Base-by-base conservation (phyloP, 2,797 vertebrate genomes). In the Poecilia gillii region DNA sequence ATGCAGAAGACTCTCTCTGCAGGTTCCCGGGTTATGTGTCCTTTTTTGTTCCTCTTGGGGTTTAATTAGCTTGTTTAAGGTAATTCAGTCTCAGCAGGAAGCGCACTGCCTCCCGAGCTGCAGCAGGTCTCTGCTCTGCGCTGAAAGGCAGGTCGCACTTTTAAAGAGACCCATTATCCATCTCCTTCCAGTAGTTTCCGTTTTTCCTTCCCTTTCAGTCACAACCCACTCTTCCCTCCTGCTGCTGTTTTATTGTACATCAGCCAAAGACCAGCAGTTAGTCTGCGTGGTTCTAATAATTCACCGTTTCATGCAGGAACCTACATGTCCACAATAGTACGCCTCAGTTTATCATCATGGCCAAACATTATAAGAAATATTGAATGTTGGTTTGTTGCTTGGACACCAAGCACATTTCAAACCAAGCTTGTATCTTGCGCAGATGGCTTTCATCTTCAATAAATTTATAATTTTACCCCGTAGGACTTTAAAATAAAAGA, bases 31-130 rank as follows among this genome's bases (percentile, higher is more conserved):
- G 83, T 59, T 68, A 62, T 39, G 36, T 83, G 75, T 62, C 80
- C 79, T 88, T 91, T 84, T 91, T 91, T 90, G 75, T 84, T 79
- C 80, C 85, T 45, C 73, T 55, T 82, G 88, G 64, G 85, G 88
- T 90, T 90, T 90, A 87, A 92, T 94, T 89, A 89, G 80, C 83
- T 51, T 74, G 57, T 74, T 87, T 84, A 73, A 85, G 88, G 18
- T 66, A 66, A 66, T 88, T 88, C 84, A 90, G 86, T 92, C 86
- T 73, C 84, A 79, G 81, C 77, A 64, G 87, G 85, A 59, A 62
- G 68, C 0, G 12, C 33, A 3, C 31, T 64, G 31, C 62, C 62
- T 36, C 6, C 33, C 0, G 33, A 39, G 64, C 36, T 12, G 71
- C 85, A 73, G 78, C 55, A 53, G 78, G 47, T 80, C 36, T 66